Evolutionary conservation across 2,113 vertebrate species (phyloP).

Genomic region (Tetrax tetrax): DNA sequence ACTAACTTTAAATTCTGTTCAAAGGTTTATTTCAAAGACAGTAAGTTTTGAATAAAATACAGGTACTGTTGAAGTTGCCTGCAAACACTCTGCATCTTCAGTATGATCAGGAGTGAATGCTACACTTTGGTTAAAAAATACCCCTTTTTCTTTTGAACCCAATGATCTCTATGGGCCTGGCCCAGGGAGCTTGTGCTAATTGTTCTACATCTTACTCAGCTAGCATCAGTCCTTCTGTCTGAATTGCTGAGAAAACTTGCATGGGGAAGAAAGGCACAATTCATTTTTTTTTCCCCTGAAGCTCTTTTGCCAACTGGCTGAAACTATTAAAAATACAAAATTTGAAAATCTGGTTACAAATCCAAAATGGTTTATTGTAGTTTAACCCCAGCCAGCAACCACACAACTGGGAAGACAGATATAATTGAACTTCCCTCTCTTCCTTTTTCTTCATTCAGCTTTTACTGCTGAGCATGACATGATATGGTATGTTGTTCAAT

Average conservation of each 20-base stretch:
- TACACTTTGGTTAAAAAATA: background rate
- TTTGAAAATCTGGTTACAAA: background rate
- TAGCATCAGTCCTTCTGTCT: background rate
- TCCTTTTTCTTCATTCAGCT: too few relatives aligned
- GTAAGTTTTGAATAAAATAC: background rate
- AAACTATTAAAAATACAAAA: background rate
- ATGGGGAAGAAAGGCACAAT: background rate
- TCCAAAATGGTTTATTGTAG: rapidly evolving
- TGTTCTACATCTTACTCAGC: background rate
- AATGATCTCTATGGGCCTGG: background rate
- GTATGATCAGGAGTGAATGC: background rate
- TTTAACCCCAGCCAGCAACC: too few relatives aligned
- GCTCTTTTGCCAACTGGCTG: background rate
- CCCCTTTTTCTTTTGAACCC: background rate
- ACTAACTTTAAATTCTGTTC: background rate
- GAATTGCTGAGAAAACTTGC: background rate
- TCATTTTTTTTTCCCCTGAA: background rate
- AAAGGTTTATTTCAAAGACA: background rate
- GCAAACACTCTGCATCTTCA: background rate
- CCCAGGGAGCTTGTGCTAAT: background rate
- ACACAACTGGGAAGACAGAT: too few relatives aligned
- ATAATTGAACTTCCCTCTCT: too few relatives aligned
- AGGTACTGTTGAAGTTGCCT: background rate
- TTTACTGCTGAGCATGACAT: too few relatives aligned
- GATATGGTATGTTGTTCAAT: too few relatives aligned